phyloP scores from a whole-genome alignment of 2,888 invertebrate species.

The Drosophila pseudotakahashii region DNA sequence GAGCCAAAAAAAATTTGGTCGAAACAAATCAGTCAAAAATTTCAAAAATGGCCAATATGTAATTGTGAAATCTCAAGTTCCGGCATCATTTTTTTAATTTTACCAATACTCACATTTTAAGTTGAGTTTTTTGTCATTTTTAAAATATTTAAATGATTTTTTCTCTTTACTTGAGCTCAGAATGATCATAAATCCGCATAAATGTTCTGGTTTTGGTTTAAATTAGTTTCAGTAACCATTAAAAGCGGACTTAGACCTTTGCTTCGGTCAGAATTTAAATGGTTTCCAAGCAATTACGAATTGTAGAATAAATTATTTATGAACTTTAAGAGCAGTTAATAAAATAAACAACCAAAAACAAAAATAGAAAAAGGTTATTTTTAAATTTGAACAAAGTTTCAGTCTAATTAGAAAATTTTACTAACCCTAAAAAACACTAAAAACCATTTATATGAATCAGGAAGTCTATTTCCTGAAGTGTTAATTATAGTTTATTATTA shows the following conservation, averaged over 20 bases:
- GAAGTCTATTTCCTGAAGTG: slow-evolving; percentile 4
- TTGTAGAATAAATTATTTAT: background rate
- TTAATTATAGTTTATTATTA: background rate
- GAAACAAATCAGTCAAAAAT: slow-evolving; percentile 10
- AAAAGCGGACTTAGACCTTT: background rate
- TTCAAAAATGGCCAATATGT: slow-evolving; percentile 7
- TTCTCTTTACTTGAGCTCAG: too few relatives aligned
- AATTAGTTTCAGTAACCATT: background rate
- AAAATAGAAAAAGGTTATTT: background rate
- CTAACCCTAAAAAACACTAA: too few relatives aligned
- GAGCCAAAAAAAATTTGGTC: slow-evolving; percentile 7
- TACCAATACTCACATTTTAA: too few relatives aligned
- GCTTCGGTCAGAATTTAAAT: background rate
- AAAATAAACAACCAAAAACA: too few relatives aligned
- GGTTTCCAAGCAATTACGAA: background rate
- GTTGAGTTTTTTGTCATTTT: too few relatives aligned
- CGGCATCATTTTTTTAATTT: background rate
- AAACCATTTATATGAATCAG: background rate
- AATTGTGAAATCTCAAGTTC: slow-evolving; percentile 9
- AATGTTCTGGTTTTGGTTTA: background rate
- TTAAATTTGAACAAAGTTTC: too few relatives aligned
- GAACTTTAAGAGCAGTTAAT: slow-evolving; percentile 5
- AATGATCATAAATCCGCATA: background rate
- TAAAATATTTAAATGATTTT: too few relatives aligned
- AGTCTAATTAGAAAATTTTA: too few relatives aligned